phyloP scores from a whole-genome alignment of 1,140 invertebrate species.

The Tetraneura akinire region DNA sequence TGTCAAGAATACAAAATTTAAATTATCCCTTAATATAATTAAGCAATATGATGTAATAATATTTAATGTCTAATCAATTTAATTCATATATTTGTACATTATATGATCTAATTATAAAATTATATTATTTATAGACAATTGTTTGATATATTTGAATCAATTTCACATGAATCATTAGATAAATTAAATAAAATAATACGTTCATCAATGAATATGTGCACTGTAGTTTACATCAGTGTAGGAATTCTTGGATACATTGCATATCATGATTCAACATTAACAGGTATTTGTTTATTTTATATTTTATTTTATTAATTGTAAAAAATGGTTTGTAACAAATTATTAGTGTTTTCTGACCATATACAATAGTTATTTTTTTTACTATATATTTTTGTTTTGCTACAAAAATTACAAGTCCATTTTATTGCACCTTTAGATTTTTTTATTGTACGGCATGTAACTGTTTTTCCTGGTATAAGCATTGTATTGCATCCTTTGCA shows the following conservation, averaged over 20 bases:
- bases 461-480: conserved; percentile 55
- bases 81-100: too few species aligned
- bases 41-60: too few species aligned
- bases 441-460: conserved; percentile 54
- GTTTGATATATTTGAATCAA: conserved; percentile 91
- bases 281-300: conserved; percentile 64
- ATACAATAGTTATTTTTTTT: conserved; percentile 35
- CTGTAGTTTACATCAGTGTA: conserved; percentile 80
- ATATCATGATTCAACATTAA: conserved; percentile 76
- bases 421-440: conserved; percentile 53
- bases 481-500: conserved; percentile 56
- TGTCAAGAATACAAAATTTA: too few species aligned
- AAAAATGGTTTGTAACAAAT: conserved; percentile 33
- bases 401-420: conserved; percentile 53
- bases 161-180: conserved; percentile 83
- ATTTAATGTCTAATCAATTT: too few species aligned
- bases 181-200: conserved; percentile 86
- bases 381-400: conserved; percentile 14
- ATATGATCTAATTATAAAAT: neutral
- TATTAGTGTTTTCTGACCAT: conserved; percentile 9
- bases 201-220: conserved; percentile 89
- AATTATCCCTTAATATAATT: too few species aligned
- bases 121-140: conserved; percentile 70
- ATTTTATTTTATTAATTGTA: conserved; percentile 43
- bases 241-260: conserved; percentile 96